These are phyloP conservation scores for Dynastes maya DNA, from an alignment of 2,888 invertebrate genomes.

Conservation along the genomic window DNA sequence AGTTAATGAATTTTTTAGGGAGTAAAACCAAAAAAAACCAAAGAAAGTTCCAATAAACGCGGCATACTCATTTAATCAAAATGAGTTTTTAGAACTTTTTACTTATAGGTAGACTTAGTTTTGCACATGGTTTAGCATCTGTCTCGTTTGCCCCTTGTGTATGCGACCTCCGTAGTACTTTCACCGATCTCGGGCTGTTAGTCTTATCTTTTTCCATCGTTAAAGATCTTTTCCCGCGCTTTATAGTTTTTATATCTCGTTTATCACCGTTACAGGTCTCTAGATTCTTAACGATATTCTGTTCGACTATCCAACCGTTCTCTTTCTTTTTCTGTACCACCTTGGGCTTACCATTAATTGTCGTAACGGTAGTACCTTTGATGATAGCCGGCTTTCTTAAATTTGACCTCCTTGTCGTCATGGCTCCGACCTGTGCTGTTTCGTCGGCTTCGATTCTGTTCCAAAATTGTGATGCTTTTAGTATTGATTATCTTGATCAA, in stretches of 20 bases:
- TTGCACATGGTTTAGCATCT: conserved; percentile 53
- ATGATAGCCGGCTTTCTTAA: conserved; percentile 59
- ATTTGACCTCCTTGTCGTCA: conserved; percentile 61
- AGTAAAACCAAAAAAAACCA: not conserved
- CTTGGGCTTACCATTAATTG: conserved; percentile 55
- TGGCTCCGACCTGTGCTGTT: conserved; percentile 53
- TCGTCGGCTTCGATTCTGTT: conserved; percentile 59
- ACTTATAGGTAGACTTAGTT: conserved; percentile 56
- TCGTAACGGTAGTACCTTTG: conserved; percentile 52
- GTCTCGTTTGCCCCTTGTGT: conserved; percentile 54
- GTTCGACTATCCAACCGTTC: conserved; percentile 60
- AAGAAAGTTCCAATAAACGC: too few relatives aligned
- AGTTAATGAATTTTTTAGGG: too few relatives aligned
- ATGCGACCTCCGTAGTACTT: conserved; percentile 64
- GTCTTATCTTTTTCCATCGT: conserved; percentile 65
- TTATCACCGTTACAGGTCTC: conserved; percentile 58
- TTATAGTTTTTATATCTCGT: conserved; percentile 59
- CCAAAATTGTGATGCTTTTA: conserved; percentile 43
- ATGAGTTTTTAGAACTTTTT: conserved; percentile 35
- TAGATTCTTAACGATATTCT: conserved; percentile 54
- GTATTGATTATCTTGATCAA: conserved; percentile 14
- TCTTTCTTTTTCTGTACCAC: conserved; percentile 61
- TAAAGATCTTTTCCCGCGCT: conserved; percentile 66
- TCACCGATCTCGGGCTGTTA: conserved; percentile 65
- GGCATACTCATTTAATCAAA: not conserved